Evolutionary conservation across 2,888 invertebrate genomes (phyloP).

Genomic region (Mesorhabditis belari): DNA sequence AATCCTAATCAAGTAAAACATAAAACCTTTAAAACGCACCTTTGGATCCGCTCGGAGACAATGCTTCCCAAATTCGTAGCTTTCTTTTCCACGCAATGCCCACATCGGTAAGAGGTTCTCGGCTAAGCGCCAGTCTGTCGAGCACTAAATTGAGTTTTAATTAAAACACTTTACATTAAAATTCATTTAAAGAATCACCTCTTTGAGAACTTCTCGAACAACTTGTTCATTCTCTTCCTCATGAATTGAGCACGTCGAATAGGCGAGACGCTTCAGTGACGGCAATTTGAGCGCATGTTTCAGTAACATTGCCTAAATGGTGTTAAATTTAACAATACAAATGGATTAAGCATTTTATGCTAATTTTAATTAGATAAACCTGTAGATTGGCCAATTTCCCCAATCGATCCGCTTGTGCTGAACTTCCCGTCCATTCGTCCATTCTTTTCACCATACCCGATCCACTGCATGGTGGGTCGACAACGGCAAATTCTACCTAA

Average conservation of each 20-base stretch:
- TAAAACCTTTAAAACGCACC: conserved; percentile 59
- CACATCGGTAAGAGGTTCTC: conserved; percentile 56
- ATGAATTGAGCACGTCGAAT: conserved; percentile 89
- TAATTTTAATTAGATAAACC: conserved; percentile 11
- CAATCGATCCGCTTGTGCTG: conserved; percentile 35
- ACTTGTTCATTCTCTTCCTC: conserved; percentile 89
- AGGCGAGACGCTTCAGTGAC: conserved; percentile 75
- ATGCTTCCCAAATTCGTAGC: conserved; percentile 54
- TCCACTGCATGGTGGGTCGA: conserved; percentile 94
- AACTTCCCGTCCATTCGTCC: conserved; percentile 32
- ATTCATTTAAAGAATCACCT: background rate
- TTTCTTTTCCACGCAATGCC: conserved; percentile 55
- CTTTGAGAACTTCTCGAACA: conserved; percentile 63
- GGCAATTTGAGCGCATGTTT: conserved; percentile 80
- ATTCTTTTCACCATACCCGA: conserved; percentile 65
- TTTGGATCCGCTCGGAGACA: conserved; percentile 75
- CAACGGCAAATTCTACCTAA: conserved; percentile 78
- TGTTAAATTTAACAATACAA: background rate
- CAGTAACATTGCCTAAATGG: conserved; percentile 70
- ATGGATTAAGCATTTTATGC: background rate
- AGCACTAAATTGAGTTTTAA: background rate
- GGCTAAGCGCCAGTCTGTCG: conserved; percentile 16
- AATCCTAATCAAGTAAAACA: no score
- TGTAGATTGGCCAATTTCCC: conserved; percentile 47
- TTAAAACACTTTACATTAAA: background rate